Percentiles rank a stretch among this genome's conserved stretches.
phyloP scores from a whole-genome alignment of 2,797 vertebrate species.

The Menidia menidia region DNA sequence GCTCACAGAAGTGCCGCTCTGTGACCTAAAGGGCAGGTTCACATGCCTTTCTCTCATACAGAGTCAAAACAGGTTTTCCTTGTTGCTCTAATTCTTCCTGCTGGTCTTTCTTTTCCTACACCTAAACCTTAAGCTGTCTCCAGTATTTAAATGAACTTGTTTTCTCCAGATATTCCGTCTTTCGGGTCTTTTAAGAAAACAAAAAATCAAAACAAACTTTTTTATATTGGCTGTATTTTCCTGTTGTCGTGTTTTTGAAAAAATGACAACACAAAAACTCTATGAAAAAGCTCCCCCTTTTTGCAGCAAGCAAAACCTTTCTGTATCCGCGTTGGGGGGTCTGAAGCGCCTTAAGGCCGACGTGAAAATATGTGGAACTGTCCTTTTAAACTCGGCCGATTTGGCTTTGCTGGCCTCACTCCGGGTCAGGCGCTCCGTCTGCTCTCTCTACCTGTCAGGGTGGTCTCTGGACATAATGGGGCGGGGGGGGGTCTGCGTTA shows the following conservation, averaged over 20 bases:
- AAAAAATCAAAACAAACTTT: no score
- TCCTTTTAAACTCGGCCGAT: slow-evolving; percentile 17
- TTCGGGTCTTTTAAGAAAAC: not conserved
- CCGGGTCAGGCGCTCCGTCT: slow-evolving; percentile 8
- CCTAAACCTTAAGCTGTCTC: not conserved
- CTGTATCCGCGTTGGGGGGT: not conserved
- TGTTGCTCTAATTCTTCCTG: slow-evolving; percentile 3
- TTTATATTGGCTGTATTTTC: no score
- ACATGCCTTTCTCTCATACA: slow-evolving; percentile 9
- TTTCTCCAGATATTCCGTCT: not conserved
- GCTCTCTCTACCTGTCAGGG: slow-evolving; percentile 11
- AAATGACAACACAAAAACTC: not conserved
- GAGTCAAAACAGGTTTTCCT: slow-evolving; percentile 11
- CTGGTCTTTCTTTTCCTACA: not conserved
- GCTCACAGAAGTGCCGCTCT: slow-evolving; percentile 47
- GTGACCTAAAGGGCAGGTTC: slow-evolving; percentile 30
- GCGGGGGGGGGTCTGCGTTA: slow-evolving; percentile 5
- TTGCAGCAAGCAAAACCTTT: slow-evolving; percentile 7
- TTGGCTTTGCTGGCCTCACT: slow-evolving; percentile 32
- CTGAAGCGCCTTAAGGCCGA: not conserved
- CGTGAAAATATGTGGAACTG: slow-evolving; percentile 2
- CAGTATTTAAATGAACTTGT: not conserved
- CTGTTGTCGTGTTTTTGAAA: not conserved
- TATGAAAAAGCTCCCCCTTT: not conserved
- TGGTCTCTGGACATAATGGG: not conserved